phyloP scores from a whole-genome alignment of 2,888 invertebrate genomes.

The Trypoxylon attenuatum region DNA sequence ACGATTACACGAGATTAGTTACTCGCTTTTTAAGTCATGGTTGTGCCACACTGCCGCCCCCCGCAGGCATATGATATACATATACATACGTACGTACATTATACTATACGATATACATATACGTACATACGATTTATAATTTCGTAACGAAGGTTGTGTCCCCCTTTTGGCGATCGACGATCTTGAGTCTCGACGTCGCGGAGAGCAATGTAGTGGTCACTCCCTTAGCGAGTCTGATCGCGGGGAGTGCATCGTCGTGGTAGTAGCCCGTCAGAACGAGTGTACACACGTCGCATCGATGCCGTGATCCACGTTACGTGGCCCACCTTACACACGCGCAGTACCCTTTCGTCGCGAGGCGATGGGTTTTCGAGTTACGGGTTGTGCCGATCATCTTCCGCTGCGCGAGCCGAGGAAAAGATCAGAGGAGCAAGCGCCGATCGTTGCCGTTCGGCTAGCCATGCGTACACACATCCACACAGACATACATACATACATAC shows the following conservation, averaged over 20 bases:
- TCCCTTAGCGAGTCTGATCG: conserved; percentile 42
- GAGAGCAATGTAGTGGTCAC: conserved; percentile 41
- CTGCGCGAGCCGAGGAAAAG: conserved; percentile 3
- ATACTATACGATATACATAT: conserved; percentile 40
- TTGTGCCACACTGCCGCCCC: conserved; percentile 69
- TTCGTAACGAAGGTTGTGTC: conserved; percentile 73
- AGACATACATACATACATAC: conserved; percentile 16
- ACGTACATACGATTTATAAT: conserved; percentile 60
- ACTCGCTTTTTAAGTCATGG: conserved; percentile 67
- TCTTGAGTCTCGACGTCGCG: conserved; percentile 54
- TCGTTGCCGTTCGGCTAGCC: conserved; percentile 33
- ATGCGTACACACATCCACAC: conserved; percentile 2
- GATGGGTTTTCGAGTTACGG: no score
- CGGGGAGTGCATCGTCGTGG: conserved; percentile 48
- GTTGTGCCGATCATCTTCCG: background rate
- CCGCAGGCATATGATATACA: conserved; percentile 56
- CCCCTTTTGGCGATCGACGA: conserved; percentile 55
- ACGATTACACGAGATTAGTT: conserved; percentile 57
- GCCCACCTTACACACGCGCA: background rate
- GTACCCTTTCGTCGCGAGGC: no score
- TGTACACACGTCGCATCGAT: conserved; percentile 22
- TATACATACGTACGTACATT: conserved; percentile 39
- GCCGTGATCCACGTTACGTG: no score
- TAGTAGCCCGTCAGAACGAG: conserved; percentile 27
- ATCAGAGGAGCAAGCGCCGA: conserved; percentile 16